phyloP scores from a whole-genome alignment of 1,140 invertebrate genomes.

The Calephelis virginiensis region DNA sequence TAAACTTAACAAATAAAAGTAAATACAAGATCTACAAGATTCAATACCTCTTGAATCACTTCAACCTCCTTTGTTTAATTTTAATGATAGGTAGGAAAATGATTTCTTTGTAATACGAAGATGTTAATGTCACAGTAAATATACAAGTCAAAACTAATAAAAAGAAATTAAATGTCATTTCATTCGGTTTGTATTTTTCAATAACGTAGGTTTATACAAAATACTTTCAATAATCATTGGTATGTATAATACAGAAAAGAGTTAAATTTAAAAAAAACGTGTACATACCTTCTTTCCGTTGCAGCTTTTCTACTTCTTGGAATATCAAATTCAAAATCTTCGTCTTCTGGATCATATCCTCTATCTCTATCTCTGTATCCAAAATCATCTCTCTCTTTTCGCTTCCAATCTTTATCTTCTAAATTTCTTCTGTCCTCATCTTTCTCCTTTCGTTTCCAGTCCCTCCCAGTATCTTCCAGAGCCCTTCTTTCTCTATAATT shows the following conservation, averaged over 20 bases:
- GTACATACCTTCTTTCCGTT: constrained; percentile 43
- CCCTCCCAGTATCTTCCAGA: constrained; percentile 44
- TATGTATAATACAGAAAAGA: background rate
- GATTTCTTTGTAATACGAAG: too few relatives aligned
- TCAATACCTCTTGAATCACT: too few relatives aligned
- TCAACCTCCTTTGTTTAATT: too few relatives aligned
- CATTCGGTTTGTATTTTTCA: too few relatives aligned
- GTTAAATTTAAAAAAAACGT: background rate
- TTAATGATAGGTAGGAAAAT: too few relatives aligned
- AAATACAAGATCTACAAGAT: too few relatives aligned
- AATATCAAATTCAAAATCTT: constrained; percentile 60
- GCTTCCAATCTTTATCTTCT: constrained; percentile 47
- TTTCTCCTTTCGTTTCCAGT: constrained; percentile 41
- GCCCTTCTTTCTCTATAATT: constrained; percentile 64
- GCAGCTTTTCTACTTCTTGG: constrained; percentile 40
- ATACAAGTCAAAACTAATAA: too few relatives aligned
- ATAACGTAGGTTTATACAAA: too few relatives aligned
- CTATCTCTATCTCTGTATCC: constrained; percentile 54
- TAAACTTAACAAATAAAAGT: too few relatives aligned
- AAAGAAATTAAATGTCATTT: too few relatives aligned
- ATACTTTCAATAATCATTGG: too few relatives aligned
- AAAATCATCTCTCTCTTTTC: constrained; percentile 48
- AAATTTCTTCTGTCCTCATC: constrained; percentile 58
- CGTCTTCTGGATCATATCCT: constrained; percentile 65
- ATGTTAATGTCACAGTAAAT: too few relatives aligned